Percentiles rank a stretch among this genome's conserved stretches.
These are phyloP conservation scores for Sarcophaga caerulescens DNA, from an alignment of 2,888 invertebrate species.

Conservation along the genomic window DNA sequence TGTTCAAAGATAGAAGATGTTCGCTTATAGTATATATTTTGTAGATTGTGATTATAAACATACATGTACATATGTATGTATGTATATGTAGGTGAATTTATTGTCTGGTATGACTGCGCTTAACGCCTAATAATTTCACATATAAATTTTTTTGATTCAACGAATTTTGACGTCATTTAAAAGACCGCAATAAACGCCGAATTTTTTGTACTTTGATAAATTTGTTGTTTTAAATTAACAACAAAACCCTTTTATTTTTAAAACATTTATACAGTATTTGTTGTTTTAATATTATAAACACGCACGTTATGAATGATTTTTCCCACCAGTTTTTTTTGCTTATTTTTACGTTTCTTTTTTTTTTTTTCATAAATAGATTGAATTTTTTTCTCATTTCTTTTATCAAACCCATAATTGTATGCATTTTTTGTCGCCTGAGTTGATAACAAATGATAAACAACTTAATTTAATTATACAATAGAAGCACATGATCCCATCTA, in stretches of 20 bases:
- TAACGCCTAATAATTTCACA: not conserved
- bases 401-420: not conserved
- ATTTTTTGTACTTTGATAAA: slow-evolving; percentile 11
- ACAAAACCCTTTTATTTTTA: not conserved
- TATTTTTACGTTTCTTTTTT: too few relatives aligned
- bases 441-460: slow-evolving; percentile 18
- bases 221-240: not conserved
- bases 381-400: too few relatives aligned
- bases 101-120: not conserved
- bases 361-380: too few relatives aligned
- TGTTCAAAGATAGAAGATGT: too few relatives aligned
- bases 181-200: not conserved
- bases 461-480: not conserved
- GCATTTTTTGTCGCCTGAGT: not conserved
- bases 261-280: not conserved
- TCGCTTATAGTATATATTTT: too few relatives aligned
- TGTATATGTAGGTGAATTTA: not conserved
- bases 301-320: not conserved
- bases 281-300: not conserved
- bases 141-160: too few relatives aligned
- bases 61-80: not conserved
- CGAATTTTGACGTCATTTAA: slow-evolving; percentile 9
- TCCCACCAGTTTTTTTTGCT: not conserved
- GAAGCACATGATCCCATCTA: slow-evolving; percentile 10
- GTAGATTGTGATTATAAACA: not conserved